Evolutionary conservation across 2,888 invertebrate species (phyloP), one percentile per base, ranked within the genome.

Genomic region (Dugesia japonica): DNA sequence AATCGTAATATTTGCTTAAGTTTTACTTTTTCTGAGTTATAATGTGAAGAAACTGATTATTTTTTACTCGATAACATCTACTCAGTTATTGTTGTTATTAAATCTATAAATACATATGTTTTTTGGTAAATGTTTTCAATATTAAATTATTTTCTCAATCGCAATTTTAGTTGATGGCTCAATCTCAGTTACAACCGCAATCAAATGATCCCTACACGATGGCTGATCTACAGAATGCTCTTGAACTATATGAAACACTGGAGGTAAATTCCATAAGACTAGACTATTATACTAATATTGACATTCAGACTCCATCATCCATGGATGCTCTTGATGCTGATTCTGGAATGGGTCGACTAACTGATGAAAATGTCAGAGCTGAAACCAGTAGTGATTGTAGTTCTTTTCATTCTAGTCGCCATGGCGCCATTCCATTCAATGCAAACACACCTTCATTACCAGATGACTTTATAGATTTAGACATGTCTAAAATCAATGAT

Each of bases 381-480:
- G 56, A 56, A 56, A 56, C 56, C 7, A 56, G 56, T 23, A 56
- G 56, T 56, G 56, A 56, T 56, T 56, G 56, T n/a, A 56, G 56
- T 56, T 56, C 56, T 56, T 56, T 56, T n/a, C 4, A 56, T 56
- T 56, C 56, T 7, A 56, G 56, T n/a, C 56, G 56, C 17, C 56
- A 56, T 23, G 56, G 56, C 17, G 9, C 56, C n/a, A 56, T 56
- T 56, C 56, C 56, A 56, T 56, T 56, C 56, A 20, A n/a, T 56
- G n/a, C 56, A 23, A 20, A n/a, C 23, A 23, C 56, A 23, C 23
- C 56, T n/a, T 56, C 56, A 56, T 23, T 56, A 20, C 56, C 56
- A 56, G 56, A 56, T 56, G 56, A 56, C 17, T 56, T 56, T 56
- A 56, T 56, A 56, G 56, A 56, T 56, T n/a, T 56, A 56, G 56